Base-by-base conservation (phyloP, 2,113 vertebrate species). In the Girardinichthys multiradiatus region DNA sequence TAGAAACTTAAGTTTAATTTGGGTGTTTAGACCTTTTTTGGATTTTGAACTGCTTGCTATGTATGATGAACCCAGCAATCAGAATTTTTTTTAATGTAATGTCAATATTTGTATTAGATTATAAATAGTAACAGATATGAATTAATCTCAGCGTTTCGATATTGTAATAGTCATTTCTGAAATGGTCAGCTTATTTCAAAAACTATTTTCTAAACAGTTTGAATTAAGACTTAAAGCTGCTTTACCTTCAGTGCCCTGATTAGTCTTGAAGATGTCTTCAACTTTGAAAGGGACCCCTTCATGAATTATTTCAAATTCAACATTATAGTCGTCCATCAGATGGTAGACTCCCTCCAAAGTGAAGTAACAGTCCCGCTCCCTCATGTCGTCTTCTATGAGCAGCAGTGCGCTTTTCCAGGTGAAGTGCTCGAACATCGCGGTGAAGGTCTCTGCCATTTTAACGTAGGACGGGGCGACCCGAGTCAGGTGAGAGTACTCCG, bases 381-480 rank as follows among this genome's bases (percentile, higher is more conserved):
- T 89, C 63, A 92, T 94, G 94, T 97, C 97, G 72, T 99, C 98
- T 62, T 96, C 96, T 90, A 94, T 99, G 42, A 98, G 85, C 60
- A 99, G 93, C 30, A 95, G 85, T 1, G 95, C 96, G 67, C 90
- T 93, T 87, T 64, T 95, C 98, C 97, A 99, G 67, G 91, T 84
- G 93, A 97, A 97, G 88, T 94, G 94, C 35, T 93, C 93, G 86
- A 97, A 99, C 76, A 99, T 93, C n/a, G 95, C 95, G 9, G 90
- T 89, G 93, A 99, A 96, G 68, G 95, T 96, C 91, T 97, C 96
- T 33, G 96, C 97, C 97, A 99, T 97, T 82, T 99, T 98, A 87
- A 95, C 91, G 91, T 99, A 98, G 70, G 95, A 94, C 24, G 98
- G 98, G 0, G 96, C 94, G 62, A 97, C 95, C 77, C 98, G 96